Percentiles rank a stretch among this genome's conserved stretches.
Evolutionary conservation across 30 jellyfish, hydroid and myxozoan genomes (phyloP).

Genomic region (Nemopilema nomurai): DNA sequence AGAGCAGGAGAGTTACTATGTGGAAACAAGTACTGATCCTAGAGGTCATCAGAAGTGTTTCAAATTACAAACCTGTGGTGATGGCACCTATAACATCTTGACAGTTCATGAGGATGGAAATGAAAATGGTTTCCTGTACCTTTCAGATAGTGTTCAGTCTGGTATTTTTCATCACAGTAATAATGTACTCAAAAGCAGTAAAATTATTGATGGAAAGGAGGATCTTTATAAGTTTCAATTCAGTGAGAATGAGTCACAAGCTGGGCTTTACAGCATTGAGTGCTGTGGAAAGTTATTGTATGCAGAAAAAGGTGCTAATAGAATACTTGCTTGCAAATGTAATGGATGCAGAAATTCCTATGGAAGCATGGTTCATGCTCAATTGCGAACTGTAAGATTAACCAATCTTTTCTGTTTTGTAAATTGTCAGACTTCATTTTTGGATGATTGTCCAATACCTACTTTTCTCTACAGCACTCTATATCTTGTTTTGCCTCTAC

Average conservation of each 20-base stretch:
- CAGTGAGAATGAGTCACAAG: conserved; percentile 7
- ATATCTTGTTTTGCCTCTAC: too few species aligned
- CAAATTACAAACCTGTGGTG: conserved; percentile 3
- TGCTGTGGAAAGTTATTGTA: conserved; percentile 16
- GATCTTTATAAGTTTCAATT: conserved; percentile 7
- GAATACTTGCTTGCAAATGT: conserved; percentile 6
- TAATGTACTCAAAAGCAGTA: conserved; percentile 17
- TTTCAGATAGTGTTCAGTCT: conserved; percentile 11
- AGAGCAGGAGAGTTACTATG: conserved; percentile 24
- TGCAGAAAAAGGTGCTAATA: conserved; percentile 15
- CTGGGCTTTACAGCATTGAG: conserved; percentile 25
- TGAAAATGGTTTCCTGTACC: conserved; percentile 31
- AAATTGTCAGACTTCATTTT: too few species aligned
- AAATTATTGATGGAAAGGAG: conserved; percentile 10
- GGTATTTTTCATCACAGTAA: conserved; percentile 22
- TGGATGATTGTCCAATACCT: too few species aligned
- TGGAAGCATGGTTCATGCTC: conserved; percentile 20
- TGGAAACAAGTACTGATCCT: conserved; percentile 10
- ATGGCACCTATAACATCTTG: conserved; percentile 17
- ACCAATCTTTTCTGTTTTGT: too few species aligned
- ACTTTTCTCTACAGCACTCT: too few species aligned
- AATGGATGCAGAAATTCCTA: conserved; percentile 2
- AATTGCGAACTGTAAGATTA: conserved; percentile 44
- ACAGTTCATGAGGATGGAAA: conserved; percentile 21
- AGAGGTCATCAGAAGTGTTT: conserved; percentile 23